Percentiles rank a stretch among this genome's conserved stretches.
These are phyloP conservation scores for Oceanodroma tethys DNA, from an alignment of 2,113 vertebrate species.

Conservation along the genomic window DNA sequence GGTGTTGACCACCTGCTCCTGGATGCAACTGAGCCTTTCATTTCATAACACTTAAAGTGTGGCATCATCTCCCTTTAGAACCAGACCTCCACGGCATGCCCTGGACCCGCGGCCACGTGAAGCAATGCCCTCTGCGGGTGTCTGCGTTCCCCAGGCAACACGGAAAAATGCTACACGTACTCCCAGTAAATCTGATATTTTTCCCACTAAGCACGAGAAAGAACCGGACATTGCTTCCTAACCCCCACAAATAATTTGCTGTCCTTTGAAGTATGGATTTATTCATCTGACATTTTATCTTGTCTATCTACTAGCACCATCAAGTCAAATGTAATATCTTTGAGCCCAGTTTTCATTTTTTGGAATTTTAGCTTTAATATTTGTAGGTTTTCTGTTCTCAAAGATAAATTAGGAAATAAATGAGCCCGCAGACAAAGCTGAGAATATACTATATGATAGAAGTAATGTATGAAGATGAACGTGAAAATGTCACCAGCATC, in stretches of 20 bases:
- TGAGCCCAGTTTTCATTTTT: background rate
- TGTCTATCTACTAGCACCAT: background rate
- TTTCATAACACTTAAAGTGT: accelerated
- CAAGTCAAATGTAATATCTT: background rate
- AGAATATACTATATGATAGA: background rate
- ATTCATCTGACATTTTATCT: background rate
- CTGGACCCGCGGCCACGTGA: accelerated
- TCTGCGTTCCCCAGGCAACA: accelerated
- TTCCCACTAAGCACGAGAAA: background rate
- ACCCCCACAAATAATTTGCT: background rate
- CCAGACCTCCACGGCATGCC: accelerated
- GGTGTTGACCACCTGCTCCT: background rate
- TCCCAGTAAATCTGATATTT: background rate
- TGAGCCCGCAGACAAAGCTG: background rate
- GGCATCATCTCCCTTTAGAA: background rate
- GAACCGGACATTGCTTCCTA: accelerated
- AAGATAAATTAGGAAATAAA: background rate
- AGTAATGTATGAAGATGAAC: background rate
- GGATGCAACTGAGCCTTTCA: background rate
- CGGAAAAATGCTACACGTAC: accelerated
- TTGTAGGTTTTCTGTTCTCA: background rate
- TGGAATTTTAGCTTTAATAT: background rate
- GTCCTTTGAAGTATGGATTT: background rate
- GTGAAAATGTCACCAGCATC: background rate
- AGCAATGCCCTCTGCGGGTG: accelerated